Evolutionary conservation across 2,888 invertebrate genomes (phyloP).

Genomic region (Ptychoptera albimana): DNA sequence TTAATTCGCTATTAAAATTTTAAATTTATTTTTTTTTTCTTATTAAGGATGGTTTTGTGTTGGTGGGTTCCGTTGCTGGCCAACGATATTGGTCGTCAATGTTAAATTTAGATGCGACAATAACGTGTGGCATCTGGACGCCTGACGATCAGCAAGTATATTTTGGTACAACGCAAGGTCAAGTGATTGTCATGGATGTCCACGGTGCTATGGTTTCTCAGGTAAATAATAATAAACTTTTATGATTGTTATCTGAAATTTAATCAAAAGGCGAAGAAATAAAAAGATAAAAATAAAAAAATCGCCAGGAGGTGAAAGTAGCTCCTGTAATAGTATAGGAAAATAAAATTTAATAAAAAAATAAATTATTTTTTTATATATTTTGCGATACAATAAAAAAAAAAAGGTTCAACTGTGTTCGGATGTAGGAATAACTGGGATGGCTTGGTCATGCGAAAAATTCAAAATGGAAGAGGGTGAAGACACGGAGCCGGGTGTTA

Average conservation of each 20-base stretch:
- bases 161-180: constrained; percentile 88
- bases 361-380: too few relatives aligned
- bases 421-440: constrained; percentile 73
- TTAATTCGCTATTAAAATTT: too few relatives aligned
- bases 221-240: constrained; percentile 22
- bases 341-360: too few relatives aligned
- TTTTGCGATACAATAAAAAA: too few relatives aligned
- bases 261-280: too few relatives aligned
- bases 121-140: constrained; percentile 96
- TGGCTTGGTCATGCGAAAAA: constrained; percentile 96
- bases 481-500: constrained; percentile 45
- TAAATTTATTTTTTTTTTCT: constrained; percentile 5
- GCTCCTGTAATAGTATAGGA: too few relatives aligned
- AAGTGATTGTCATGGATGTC: constrained; percentile 92
- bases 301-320: too few relatives aligned
- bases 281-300: too few relatives aligned
- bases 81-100: constrained; percentile 98
- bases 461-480: constrained; percentile 95
- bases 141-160: constrained; percentile 96
- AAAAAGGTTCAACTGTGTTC: constrained; percentile 53
- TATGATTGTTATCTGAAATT: constrained; percentile 22
- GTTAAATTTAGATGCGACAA: constrained; percentile 83
- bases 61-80: constrained; percentile 94
- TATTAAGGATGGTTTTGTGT: constrained; percentile 83
- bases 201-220: constrained; percentile 92